phyloP scores from a whole-genome alignment of 1,140 invertebrate genomes.

The Reticulitermes speratus region DNA sequence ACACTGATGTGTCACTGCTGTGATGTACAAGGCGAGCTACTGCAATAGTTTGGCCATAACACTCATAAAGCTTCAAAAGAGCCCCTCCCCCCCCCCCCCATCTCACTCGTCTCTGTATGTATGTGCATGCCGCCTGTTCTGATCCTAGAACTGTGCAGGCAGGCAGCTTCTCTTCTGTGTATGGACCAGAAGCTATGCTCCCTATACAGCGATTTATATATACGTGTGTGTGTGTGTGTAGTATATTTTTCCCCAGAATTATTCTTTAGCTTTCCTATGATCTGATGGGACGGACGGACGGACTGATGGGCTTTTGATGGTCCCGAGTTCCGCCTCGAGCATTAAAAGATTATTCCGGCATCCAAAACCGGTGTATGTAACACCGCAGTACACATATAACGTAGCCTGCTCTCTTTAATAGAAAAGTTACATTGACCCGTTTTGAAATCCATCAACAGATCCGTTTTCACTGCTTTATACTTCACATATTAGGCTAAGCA shows the following conservation, averaged over 20 bases:
- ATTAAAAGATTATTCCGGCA: slow-evolving; percentile 26
- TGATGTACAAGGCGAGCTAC: not conserved
- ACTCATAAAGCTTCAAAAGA: not conserved
- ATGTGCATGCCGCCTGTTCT: not conserved
- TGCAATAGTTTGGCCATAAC: not conserved
- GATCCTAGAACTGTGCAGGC: not conserved
- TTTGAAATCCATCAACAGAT: slow-evolving; percentile 27
- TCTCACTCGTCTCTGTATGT: not conserved
- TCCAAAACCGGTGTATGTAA: not conserved
- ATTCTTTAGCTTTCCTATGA: slow-evolving; percentile 27
- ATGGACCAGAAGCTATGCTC: not conserved
- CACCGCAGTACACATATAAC: not conserved
- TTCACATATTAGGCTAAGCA: not conserved
- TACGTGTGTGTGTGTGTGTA: not conserved
- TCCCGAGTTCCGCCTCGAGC: slow-evolving; percentile 24
- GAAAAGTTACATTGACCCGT: slow-evolving; percentile 28
- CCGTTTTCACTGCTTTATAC: slow-evolving; percentile 24
- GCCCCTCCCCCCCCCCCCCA: not conserved
- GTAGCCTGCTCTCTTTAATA: not conserved
- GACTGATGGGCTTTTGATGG: slow-evolving; percentile 26
- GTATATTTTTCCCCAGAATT: slow-evolving; percentile 17
- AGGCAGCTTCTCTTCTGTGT: not conserved
- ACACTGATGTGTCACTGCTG: not conserved
- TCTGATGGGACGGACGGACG: slow-evolving; percentile 26
- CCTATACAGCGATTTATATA: not conserved